Evolutionary conservation across 1,140 invertebrate species (phyloP).

Genomic region (Calliphora vicina): DNA sequence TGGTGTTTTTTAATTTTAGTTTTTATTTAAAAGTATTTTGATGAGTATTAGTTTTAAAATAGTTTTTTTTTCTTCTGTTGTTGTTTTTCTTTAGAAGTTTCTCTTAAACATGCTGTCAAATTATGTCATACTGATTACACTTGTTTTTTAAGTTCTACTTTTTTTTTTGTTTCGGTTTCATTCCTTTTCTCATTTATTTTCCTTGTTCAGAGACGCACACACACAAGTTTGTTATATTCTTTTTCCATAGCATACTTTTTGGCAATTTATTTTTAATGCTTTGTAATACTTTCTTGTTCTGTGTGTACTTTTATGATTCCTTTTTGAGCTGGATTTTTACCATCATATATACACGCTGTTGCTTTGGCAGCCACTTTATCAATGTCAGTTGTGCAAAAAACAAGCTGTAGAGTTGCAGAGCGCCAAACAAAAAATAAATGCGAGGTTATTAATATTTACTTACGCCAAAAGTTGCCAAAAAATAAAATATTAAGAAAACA

Average conservation of each 20-base stretch:
- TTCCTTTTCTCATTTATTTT: neutral
- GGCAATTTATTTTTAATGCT: slow-evolving; percentile 6
- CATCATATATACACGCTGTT: neutral
- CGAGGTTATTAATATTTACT: neutral
- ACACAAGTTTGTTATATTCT: no score
- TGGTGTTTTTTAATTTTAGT: no score
- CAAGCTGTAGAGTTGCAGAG: neutral
- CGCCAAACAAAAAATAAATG: neutral
- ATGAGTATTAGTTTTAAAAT: no score
- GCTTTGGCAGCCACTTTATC: slow-evolving; percentile 8
- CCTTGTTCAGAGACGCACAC: no score
- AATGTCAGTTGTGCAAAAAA: neutral
- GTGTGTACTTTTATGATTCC: neutral
- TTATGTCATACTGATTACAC: slow-evolving; percentile 13
- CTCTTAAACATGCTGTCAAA: slow-evolving; percentile 3
- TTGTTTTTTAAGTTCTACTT: neutral
- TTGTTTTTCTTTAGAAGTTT: neutral
- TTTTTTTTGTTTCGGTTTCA: neutral
- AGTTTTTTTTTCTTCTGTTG: no score
- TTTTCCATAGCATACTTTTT: slow-evolving; percentile 7
- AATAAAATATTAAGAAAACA: neutral
- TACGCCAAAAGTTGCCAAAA: neutral
- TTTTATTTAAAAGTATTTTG: no score
- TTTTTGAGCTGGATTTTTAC: no score
- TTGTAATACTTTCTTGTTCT: neutral